phyloP scores from a whole-genome alignment of 2,113 vertebrate species.

The Phylloscopus trochiloides region DNA sequence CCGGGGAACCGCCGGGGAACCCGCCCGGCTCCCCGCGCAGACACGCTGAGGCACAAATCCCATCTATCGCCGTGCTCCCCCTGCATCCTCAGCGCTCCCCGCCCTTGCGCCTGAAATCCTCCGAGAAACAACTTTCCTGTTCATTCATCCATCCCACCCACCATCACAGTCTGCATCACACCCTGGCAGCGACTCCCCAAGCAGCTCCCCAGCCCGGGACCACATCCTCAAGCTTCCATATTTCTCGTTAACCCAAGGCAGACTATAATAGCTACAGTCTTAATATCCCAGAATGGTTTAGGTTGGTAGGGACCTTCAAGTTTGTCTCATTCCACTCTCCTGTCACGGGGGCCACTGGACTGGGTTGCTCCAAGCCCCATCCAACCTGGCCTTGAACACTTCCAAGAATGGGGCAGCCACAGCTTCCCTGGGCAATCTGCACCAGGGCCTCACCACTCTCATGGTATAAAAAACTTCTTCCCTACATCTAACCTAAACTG shows the following conservation, averaged over 20 bases:
- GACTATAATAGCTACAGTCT: neutral
- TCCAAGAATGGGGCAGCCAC: neutral
- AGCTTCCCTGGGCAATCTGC: neutral
- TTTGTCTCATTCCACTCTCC: fast-evolving
- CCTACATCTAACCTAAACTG: neutral
- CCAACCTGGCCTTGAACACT: neutral
- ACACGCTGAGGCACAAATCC: fast-evolving
- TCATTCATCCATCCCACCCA: fast-evolving
- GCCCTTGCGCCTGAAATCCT: neutral
- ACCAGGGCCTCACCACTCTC: neutral
- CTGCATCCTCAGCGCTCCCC: neutral
- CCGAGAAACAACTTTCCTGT: neutral
- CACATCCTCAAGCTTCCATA: fast-evolving
- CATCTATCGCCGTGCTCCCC: fast-evolving
- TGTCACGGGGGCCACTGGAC: neutral
- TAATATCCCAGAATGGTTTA: neutral
- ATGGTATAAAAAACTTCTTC: neutral
- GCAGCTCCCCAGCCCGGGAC: neutral
- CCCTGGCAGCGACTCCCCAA: no score
- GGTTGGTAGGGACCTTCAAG: neutral
- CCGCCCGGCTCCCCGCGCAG: neutral
- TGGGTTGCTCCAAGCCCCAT: neutral
- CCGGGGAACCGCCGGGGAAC: neutral
- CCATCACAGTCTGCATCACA: neutral
- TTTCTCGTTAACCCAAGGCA: neutral